Conservation (phyloP, 2,113 vertebrate species). For the Eudyptes chrysolophus region DNA sequence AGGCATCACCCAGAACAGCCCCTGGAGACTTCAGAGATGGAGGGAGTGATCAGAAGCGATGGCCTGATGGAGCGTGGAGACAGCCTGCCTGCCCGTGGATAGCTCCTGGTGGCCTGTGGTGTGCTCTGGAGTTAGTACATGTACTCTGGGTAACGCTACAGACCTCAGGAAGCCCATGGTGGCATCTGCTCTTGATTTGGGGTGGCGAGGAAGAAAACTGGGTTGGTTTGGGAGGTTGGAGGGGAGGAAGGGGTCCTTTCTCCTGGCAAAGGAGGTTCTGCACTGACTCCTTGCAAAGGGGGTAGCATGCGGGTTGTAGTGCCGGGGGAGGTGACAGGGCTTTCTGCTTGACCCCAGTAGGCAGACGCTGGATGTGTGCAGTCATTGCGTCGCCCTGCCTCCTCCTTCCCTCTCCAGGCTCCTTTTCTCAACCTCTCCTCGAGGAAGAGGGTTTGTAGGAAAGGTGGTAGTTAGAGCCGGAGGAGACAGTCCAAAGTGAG, state of each 20-base stretch:
- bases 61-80: background rate
- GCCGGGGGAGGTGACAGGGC: background rate
- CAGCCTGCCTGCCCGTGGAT: background rate
- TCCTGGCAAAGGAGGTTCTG: background rate
- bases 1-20: background rate
- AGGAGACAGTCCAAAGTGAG: background rate
- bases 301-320: background rate
- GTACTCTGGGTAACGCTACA: background rate
- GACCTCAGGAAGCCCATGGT: background rate
- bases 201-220: background rate
- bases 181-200: background rate
- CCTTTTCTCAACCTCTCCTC: background rate
- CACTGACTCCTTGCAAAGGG: background rate
- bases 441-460: background rate
- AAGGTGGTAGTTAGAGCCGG: background rate
- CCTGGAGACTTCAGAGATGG: background rate
- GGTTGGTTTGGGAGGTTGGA: too few relatives aligned
- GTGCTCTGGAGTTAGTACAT: background rate
- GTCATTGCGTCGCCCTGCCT: background rate
- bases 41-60: background rate
- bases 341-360: background rate
- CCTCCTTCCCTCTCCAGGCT: background rate
- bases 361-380: background rate
- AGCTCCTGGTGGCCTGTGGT: background rate
- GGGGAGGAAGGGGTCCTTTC: background rate